A percentile compares a stretch with the other conserved stretches of the same genome.
Evolutionary conservation across 1,140 invertebrate genomes (phyloP).

Genomic region (Atta texana): DNA sequence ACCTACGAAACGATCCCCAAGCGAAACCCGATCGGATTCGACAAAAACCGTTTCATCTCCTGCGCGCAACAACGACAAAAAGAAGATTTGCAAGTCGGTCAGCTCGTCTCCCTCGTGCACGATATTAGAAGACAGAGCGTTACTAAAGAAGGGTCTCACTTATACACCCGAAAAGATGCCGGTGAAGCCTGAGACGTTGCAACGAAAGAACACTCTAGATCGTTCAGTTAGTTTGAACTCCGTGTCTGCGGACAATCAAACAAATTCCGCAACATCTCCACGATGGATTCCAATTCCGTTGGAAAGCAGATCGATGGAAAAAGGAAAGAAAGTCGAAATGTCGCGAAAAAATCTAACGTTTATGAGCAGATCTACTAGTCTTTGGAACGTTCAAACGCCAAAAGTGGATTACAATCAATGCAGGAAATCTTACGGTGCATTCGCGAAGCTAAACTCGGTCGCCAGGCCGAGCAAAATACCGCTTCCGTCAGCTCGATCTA

Average conservation of each 20-base stretch:
- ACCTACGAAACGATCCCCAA: slow-evolving; percentile 13
- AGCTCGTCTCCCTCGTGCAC: slow-evolving; percentile 79
- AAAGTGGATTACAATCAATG: slow-evolving; percentile 51
- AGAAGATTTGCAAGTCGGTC: slow-evolving; percentile 23
- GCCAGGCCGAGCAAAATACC: slow-evolving; percentile 83
- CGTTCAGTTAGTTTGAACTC: slow-evolving; percentile 81
- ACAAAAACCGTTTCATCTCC: slow-evolving; percentile 13
- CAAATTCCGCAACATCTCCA: neutral
- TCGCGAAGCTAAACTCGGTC: slow-evolving; percentile 67
- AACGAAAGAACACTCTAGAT: slow-evolving; percentile 77
- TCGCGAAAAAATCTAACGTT: neutral
- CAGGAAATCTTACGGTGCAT: slow-evolving; percentile 41
- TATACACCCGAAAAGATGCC: slow-evolving; percentile 75
- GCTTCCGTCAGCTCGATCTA: slow-evolving; percentile 78
- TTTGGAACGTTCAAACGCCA: slow-evolving; percentile 79
- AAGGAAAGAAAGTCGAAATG: slow-evolving; percentile 30
- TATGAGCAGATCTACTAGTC: slow-evolving; percentile 81
- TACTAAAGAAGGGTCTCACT: slow-evolving; percentile 82
- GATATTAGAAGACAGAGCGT: slow-evolving; percentile 82
- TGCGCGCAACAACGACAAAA: slow-evolving; percentile 53
- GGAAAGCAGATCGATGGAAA: slow-evolving; percentile 21
- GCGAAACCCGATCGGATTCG: slow-evolving; percentile 27
- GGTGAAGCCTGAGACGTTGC: slow-evolving; percentile 76
- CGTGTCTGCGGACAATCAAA: slow-evolving; percentile 67
- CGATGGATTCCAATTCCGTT: slow-evolving; percentile 11